Evolutionary conservation across 2,888 invertebrate genomes (phyloP).

Genomic region (Melieria crassipennis): DNA sequence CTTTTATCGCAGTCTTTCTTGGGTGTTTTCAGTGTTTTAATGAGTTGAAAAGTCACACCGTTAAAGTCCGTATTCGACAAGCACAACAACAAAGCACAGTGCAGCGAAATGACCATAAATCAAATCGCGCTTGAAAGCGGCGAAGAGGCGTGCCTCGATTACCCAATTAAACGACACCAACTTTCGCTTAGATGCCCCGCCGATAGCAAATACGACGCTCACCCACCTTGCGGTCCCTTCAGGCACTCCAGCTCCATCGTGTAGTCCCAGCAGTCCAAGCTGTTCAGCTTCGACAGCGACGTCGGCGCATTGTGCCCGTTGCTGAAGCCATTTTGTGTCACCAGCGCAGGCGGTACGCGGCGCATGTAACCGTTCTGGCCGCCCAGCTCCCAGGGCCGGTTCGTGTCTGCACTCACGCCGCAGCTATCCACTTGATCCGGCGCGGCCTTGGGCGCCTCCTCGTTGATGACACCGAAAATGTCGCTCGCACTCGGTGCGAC

Average conservation of each 20-base stretch:
- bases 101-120: not conserved
- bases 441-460: conserved; percentile 39
- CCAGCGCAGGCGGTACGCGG: conserved; percentile 41
- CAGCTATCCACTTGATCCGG: conserved; percentile 41
- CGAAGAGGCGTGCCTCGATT: not conserved
- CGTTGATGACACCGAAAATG: conserved; percentile 47
- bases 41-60: too few relatives aligned
- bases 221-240: conserved; percentile 78
- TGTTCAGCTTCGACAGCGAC: conserved; percentile 68
- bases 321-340: conserved; percentile 28
- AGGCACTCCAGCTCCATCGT: conserved; percentile 84
- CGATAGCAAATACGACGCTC: not conserved
- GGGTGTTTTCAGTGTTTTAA: too few relatives aligned
- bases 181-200: too few relatives aligned
- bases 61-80: not conserved
- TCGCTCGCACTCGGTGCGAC: conserved; percentile 38
- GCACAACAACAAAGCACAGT: not conserved
- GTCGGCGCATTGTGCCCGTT: conserved; percentile 36
- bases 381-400: conserved; percentile 45
- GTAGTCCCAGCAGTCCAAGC: conserved; percentile 86
- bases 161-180: not conserved
- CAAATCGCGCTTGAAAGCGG: not conserved
- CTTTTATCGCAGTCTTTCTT: too few relatives aligned
- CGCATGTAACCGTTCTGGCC: conserved; percentile 38
- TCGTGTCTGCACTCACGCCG: conserved; percentile 31